Conservation (phyloP, 1,140 invertebrate species). For the Plutomurus gul region DNA sequence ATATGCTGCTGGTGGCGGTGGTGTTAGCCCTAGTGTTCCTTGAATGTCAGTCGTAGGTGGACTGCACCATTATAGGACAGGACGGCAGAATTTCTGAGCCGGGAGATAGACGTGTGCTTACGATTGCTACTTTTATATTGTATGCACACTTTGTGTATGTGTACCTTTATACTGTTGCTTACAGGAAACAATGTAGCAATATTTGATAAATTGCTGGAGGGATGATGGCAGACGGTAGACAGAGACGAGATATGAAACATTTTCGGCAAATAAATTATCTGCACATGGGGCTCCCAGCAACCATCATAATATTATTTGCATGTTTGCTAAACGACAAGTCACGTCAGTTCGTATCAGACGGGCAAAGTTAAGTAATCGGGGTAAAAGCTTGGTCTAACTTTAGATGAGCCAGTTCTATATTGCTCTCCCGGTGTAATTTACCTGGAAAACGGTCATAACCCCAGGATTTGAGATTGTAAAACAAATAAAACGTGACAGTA, state of each 20-base stretch:
- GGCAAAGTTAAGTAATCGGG: conserved; percentile 9
- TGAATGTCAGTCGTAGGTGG: not conserved
- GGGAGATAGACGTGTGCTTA: not conserved
- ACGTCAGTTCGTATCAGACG: conserved; percentile 27
- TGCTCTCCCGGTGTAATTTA: not conserved
- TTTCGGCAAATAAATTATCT: conserved; percentile 30
- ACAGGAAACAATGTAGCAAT: conserved; percentile 21
- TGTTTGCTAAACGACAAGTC: conserved; percentile 33
- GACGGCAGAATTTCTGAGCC: not conserved
- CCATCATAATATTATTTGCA: conserved; percentile 26
- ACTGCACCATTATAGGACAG: not conserved
- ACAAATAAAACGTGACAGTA: conserved; percentile 18
- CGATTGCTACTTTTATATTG: no score
- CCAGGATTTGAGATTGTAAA: conserved; percentile 6
- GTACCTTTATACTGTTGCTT: not conserved
- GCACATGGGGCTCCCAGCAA: conserved; percentile 7
- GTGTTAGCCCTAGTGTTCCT: no score
- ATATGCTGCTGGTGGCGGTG: not conserved
- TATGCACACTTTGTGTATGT: not conserved
- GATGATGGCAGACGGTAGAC: conserved; percentile 17
- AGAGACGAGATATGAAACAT: not conserved
- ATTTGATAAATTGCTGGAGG: conserved; percentile 24
- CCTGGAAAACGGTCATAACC: conserved; percentile 2
- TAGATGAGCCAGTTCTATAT: not conserved
- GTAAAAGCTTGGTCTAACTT: not conserved